Conservation (phyloP, 2,888 invertebrate species). For the Electrophaes corylata region DNA sequence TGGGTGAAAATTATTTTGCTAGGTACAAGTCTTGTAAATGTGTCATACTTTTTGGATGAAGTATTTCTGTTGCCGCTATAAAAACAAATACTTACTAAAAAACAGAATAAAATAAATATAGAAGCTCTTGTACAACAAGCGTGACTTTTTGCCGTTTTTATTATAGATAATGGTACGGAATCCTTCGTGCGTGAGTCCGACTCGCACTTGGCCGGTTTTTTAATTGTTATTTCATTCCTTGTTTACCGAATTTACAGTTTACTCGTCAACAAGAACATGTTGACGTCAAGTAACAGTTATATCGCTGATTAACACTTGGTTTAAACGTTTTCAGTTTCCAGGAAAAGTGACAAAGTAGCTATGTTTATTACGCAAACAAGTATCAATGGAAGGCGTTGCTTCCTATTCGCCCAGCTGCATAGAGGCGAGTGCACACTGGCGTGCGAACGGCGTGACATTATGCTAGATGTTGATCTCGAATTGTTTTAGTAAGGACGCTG, state of each 20-base stretch:
- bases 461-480: slow-evolving; percentile 13
- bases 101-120: no score
- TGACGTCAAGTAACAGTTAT: not conserved
- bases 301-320: slow-evolving; percentile 1
- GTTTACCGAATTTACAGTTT: not conserved
- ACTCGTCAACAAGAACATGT: slow-evolving; percentile 1
- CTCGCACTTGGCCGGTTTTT: no score
- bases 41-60: no score
- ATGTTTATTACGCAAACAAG: slow-evolving; percentile 40
- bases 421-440: slow-evolving; percentile 25
- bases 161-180: no score
- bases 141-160: no score
- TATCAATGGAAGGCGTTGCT: slow-evolving; percentile 45
- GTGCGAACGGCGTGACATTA: slow-evolving; percentile 27
- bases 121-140: no score
- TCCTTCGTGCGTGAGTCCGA: no score
- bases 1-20: not conserved
- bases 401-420: slow-evolving; percentile 38
- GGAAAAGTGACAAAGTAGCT: slow-evolving; percentile 32
- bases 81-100: no score
- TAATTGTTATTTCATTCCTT: not conserved
- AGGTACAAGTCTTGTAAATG: no score
- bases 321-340: slow-evolving; percentile 15
- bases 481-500: slow-evolving; percentile 3
- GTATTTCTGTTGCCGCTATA: no score